These are phyloP conservation scores for Takifugu flavidus DNA, from an alignment of 2,113 vertebrate genomes.

Conservation along the genomic window DNA sequence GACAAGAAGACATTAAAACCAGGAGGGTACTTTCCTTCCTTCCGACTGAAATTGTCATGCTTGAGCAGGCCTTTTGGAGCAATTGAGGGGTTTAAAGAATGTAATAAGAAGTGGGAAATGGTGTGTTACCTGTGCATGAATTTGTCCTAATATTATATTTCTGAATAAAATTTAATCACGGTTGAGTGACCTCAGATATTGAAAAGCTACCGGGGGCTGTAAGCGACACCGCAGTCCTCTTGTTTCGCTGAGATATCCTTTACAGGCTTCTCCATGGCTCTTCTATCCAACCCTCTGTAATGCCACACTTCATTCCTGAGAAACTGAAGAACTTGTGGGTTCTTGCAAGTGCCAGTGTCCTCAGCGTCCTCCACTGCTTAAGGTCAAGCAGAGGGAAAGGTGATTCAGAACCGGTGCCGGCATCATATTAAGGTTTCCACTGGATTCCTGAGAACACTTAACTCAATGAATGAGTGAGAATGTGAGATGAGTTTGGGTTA, in stretches of 20 bases:
- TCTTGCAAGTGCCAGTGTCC: constrained; percentile 13
- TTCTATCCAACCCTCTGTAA: constrained; percentile 35
- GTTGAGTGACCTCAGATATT: constrained; percentile 29
- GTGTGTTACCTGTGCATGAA: not conserved
- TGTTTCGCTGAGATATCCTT: constrained; percentile 57
- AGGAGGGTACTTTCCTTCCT: constrained; percentile 45
- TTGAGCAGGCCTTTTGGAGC: constrained; percentile 39
- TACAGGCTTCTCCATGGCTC: constrained; percentile 42
- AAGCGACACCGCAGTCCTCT: constrained; percentile 54
- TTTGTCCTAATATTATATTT: not conserved
- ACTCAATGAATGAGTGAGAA: constrained; percentile 3
- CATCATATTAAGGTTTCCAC: constrained; percentile 10
- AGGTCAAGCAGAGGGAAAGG: constrained; percentile 38
- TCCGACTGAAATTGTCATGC: constrained; percentile 38
- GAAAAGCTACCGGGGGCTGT: constrained; percentile 36
- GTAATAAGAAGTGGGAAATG: not conserved
- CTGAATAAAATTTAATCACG: constrained; percentile 45
- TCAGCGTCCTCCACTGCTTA: not conserved
- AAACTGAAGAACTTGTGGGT: constrained; percentile 37
- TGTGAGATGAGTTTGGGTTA: not conserved
- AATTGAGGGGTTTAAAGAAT: constrained; percentile 16
- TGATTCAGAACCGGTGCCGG: constrained; percentile 11
- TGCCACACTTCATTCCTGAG: constrained; percentile 46
- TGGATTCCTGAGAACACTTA: constrained; percentile 1
- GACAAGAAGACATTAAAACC: constrained; percentile 14